Evolutionary conservation across 2,888 invertebrate genomes (phyloP), one percentile per base, ranked within the genome.

Genomic region (Buathra laborator): DNA sequence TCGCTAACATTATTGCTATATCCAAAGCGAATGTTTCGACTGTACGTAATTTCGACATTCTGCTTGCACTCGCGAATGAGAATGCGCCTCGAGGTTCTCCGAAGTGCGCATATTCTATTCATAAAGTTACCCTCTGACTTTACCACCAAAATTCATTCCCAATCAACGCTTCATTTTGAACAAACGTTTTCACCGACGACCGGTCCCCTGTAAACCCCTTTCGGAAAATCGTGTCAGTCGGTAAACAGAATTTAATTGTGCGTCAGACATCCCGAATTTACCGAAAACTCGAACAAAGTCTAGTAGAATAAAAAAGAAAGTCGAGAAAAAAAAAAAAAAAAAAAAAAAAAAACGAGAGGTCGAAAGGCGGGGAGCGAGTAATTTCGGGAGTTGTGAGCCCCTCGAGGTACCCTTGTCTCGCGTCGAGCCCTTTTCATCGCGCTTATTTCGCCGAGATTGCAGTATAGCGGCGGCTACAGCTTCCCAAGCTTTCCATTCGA

Each of bases 371-470:
- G 72, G 62, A 83, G 53, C 80, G 43, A 83, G 85, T 83, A 85
- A 85, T 85, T 85, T 80, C 46, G 72, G 70, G 37, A 82, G 66
- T 80, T 80, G 80, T 51, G 62, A 83, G 80, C 62, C 76, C 56
- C 78, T 77, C 51, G 76, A 80, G 66, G 68, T 80, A 80, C 72
- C 83, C 80, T 85, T 83, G 85, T 85, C 78, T 83, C 85, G 80
- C 66, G 80, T 77, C 79, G 78, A 75, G 81, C 62, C 83, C 76
- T 83, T 83, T 83, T 85, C 79, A 83, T 10, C 72, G 85, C 24
- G 59, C 82, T 82, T 77, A 85, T 83, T 85, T 80, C 56, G 72
- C 64, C 80, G 85, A 82, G 85, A 85, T 85, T 85, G 85, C 85
- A 85, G 43, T 32, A 46, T 32, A 19, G 67, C 59, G 37, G 29